These are phyloP conservation scores for Pavo muticus DNA, from an alignment of 2,113 vertebrate species.

Conservation along the genomic window DNA sequence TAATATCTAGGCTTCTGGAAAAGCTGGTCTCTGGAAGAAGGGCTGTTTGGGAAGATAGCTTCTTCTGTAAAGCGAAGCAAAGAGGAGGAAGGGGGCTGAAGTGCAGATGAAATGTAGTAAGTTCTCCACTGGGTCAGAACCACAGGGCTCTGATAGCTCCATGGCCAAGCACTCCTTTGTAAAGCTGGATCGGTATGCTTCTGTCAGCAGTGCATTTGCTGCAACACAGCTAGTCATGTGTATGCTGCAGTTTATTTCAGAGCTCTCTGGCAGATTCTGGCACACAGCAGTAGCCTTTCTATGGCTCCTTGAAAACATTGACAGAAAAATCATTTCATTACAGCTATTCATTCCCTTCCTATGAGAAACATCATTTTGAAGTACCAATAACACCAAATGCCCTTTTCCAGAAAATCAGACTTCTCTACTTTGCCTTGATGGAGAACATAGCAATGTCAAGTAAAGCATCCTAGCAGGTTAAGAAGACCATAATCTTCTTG, in stretches of 20 bases:
- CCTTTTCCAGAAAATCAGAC: neutral
- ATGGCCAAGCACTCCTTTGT: neutral
- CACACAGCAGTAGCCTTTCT: neutral
- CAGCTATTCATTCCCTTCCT: neutral
- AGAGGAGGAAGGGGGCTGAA: neutral
- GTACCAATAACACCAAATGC: neutral
- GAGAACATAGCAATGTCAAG: neutral
- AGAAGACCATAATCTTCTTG: neutral
- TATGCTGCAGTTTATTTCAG: neutral
- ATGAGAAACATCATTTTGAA: neutral
- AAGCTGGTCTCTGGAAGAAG: neutral
- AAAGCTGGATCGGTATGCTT: neutral
- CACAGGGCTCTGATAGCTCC: neutral
- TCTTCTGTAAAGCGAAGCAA: neutral
- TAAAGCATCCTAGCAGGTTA: neutral
- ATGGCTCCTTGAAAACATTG: neutral
- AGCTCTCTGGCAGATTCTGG: neutral
- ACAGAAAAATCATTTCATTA: neutral
- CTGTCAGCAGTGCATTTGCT: neutral
- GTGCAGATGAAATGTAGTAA: neutral
- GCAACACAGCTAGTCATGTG: neutral
- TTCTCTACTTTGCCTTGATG: neutral
- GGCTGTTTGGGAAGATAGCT: neutral
- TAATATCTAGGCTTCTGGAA: neutral
- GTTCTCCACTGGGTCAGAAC: neutral